A percentile compares a stretch with the other conserved stretches of the same genome.
phyloP scores from a whole-genome alignment of 2,113 vertebrate genomes.

The Pelodiscus sinensis region DNA sequence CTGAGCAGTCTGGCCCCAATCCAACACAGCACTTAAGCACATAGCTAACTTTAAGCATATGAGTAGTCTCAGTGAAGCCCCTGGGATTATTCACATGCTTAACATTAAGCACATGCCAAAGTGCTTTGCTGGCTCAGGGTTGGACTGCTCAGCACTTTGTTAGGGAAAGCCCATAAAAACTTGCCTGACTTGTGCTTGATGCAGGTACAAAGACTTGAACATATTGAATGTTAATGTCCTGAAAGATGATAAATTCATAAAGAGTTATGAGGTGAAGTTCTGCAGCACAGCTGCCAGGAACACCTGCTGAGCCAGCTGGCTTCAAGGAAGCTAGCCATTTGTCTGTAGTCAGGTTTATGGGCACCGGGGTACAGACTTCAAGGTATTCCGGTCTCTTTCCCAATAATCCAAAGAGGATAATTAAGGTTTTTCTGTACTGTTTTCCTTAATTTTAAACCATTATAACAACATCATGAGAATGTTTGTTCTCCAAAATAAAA shows the following conservation, averaged over 20 bases:
- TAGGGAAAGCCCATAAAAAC: background rate
- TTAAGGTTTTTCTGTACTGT: conserved; percentile 4
- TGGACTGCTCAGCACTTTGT: conserved; percentile 34
- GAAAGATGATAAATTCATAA: conserved; percentile 63
- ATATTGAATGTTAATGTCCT: conserved; percentile 59
- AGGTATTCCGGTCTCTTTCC: conserved; percentile 37
- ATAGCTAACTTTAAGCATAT: too few relatives aligned
- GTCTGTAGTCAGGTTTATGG: conserved; percentile 57
- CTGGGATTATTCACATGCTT: background rate
- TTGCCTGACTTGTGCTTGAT: conserved; percentile 46
- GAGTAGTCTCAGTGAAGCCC: background rate
- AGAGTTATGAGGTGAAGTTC: conserved; percentile 13
- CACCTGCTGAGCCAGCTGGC: background rate
- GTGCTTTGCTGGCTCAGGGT: conserved; percentile 42
- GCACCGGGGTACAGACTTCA: conserved; percentile 19
- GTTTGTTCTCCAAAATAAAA: background rate
- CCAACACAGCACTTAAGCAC: too few relatives aligned
- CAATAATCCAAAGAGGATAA: background rate
- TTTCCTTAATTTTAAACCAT: background rate
- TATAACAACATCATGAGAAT: background rate
- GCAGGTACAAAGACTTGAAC: conserved; percentile 34
- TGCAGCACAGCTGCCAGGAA: conserved; percentile 67
- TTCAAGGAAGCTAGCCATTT: conserved; percentile 41
- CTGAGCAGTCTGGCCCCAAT: too few relatives aligned
- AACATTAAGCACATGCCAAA: conserved; percentile 24